Percentiles rank a stretch among this genome's conserved stretches.
phyloP scores from a whole-genome alignment of 2,797 vertebrate genomes.

The Australoheros facetus region DNA sequence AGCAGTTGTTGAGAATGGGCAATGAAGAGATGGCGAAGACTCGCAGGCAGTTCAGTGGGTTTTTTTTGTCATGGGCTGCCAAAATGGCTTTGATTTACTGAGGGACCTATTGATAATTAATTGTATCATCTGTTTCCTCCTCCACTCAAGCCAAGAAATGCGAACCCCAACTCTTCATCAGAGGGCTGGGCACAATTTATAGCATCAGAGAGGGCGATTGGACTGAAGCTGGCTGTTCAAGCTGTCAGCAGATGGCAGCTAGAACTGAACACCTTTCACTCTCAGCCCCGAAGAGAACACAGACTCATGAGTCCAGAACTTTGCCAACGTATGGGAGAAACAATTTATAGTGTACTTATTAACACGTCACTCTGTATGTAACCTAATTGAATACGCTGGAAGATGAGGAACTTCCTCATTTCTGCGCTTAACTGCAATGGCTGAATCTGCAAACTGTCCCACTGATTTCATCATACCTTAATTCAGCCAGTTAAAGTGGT shows the following conservation, averaged over 20 bases:
- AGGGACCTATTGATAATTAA: slow-evolving; percentile 88
- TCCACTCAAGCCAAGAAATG: slow-evolving; percentile 81
- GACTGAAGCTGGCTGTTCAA: slow-evolving; percentile 67
- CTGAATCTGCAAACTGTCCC: slow-evolving; percentile 23
- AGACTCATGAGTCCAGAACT: slow-evolving; percentile 55
- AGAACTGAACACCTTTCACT: slow-evolving; percentile 75
- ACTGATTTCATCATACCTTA: slow-evolving; percentile 25
- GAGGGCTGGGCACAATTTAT: slow-evolving; percentile 75
- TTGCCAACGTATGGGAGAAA: slow-evolving; percentile 66
- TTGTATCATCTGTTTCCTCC: slow-evolving; percentile 87
- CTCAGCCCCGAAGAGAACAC: slow-evolving; percentile 61
- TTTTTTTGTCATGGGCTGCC: slow-evolving; percentile 79
- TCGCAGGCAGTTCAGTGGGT: slow-evolving; percentile 65
- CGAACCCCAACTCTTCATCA: slow-evolving; percentile 80
- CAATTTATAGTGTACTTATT: slow-evolving; percentile 61
- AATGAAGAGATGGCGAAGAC: slow-evolving; percentile 80
- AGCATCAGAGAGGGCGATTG: slow-evolving; percentile 72
- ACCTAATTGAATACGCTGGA: slow-evolving; percentile 37
- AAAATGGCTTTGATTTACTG: slow-evolving; percentile 87
- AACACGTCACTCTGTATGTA: slow-evolving; percentile 37
- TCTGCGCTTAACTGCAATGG: slow-evolving; percentile 6
- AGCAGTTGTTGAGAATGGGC: slow-evolving; percentile 88
- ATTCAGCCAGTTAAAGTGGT: slow-evolving; percentile 26
- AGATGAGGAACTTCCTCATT: slow-evolving; percentile 9
- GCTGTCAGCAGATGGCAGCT: slow-evolving; percentile 80